Percentiles rank a stretch among this genome's conserved stretches.
Conservation (phyloP, 2,113 vertebrate genomes). For the Halcyon senegalensis region DNA sequence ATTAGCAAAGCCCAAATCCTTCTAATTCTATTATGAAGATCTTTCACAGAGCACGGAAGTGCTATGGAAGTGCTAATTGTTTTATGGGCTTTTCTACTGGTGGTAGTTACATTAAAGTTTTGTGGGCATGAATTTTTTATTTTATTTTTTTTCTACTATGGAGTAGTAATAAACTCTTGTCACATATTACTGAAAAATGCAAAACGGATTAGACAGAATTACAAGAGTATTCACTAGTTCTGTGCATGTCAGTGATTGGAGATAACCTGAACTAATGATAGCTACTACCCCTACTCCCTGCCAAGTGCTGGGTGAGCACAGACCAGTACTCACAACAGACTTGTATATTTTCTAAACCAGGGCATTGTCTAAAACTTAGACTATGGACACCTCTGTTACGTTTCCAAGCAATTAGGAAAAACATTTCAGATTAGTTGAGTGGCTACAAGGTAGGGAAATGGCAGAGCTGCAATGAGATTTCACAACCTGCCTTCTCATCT, state of each 20-base stretch:
- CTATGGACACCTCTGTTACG: not conserved
- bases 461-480: not conserved
- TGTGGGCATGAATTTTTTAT: not conserved
- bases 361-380: not conserved
- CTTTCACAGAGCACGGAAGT: not conserved
- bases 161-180: not conserved
- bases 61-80: not conserved
- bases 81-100: not conserved
- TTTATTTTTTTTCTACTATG: not conserved
- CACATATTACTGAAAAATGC: not conserved
- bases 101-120: not conserved
- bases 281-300: accelerated
- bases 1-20: not conserved
- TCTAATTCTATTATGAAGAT: not conserved
- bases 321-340: not conserved
- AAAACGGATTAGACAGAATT: not conserved
- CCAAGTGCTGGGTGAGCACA: not conserved
- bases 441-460: not conserved
- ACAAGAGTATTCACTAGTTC: not conserved
- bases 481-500: not conserved
- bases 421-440: not conserved
- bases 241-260: not conserved
- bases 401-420: not conserved
- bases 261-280: not conserved
- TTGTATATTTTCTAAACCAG: not conserved